A percentile compares a stretch with the other conserved stretches of the same genome.
Evolutionary conservation across 30 jellyfish, hydroid and myxozoan species (phyloP).

Genomic region (Sanderia malayensis): DNA sequence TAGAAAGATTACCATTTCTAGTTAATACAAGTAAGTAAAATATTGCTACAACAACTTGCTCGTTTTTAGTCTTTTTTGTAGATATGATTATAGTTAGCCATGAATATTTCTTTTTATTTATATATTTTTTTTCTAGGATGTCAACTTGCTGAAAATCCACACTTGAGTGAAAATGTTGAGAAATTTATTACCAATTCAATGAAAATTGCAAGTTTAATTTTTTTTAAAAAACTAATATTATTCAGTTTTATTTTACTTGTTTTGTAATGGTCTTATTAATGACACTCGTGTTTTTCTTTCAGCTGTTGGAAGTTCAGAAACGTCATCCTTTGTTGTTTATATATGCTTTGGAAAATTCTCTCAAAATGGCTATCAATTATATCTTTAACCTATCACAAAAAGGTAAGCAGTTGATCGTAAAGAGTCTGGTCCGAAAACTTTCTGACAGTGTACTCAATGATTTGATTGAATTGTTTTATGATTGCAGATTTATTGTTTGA

Average conservation of each 20-base stretch:
- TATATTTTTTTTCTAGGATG: neutral
- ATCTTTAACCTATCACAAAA: constrained; percentile 21
- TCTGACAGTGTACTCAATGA: neutral
- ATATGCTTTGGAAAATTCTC: constrained; percentile 36
- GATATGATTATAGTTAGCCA: no score
- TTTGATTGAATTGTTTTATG: neutral
- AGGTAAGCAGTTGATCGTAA: no score
- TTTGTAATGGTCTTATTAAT: no score
- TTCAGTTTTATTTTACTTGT: no score
- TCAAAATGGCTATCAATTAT: constrained; percentile 32
- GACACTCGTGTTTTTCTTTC: neutral
- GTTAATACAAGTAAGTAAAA: neutral
- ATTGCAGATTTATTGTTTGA: constrained; percentile 28
- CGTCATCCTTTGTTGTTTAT: constrained; percentile 33
- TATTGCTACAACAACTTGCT: no score
- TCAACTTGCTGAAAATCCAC: neutral
- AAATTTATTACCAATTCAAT: neutral
- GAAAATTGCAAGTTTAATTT: neutral
- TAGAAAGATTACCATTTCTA: neutral
- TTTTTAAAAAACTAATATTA: no score
- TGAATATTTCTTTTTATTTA: no score
- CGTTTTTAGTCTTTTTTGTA: no score
- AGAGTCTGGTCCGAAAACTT: no score
- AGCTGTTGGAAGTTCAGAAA: constrained; percentile 28
- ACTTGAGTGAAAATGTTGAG: neutral